Percentiles rank a stretch among this genome's conserved stretches.
Conservation (phyloP, 2,113 vertebrate genomes). For the Nesospiza acunhae region DNA sequence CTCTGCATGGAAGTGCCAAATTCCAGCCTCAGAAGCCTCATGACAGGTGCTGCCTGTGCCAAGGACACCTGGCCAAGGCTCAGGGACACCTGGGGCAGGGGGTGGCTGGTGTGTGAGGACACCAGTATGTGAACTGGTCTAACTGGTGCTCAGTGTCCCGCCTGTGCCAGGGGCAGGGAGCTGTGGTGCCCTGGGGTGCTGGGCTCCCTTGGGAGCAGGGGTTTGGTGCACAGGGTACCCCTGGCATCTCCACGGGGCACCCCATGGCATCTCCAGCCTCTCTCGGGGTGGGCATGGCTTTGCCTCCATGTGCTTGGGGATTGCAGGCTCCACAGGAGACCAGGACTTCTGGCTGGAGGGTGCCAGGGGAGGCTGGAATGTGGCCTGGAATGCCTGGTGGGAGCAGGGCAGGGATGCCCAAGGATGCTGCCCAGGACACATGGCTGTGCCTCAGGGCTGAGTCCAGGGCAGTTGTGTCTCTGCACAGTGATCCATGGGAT, state of each 20-base stretch:
- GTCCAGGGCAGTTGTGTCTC: neutral
- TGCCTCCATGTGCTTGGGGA: accelerated
- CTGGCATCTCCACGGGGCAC: neutral
- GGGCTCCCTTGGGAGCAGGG: neutral
- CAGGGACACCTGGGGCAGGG: neutral
- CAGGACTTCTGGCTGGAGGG: neutral
- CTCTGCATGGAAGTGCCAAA: neutral
- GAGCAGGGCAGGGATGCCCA: neutral
- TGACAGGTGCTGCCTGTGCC: neutral
- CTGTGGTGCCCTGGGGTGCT: neutral
- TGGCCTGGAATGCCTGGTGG: neutral
- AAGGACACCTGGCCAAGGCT: neutral
- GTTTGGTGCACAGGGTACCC: neutral
- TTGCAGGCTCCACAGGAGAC: neutral
- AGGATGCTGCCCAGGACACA: neutral
- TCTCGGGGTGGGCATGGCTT: neutral
- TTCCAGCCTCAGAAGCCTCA: neutral
- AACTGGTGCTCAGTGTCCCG: neutral
- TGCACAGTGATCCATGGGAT: neutral
- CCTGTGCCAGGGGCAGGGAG: neutral
- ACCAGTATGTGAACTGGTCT: neutral
- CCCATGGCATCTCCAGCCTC: neutral
- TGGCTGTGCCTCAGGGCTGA: neutral
- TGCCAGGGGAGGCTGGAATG: neutral
- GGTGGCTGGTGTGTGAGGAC: neutral